Evolutionary conservation across 2,888 invertebrate genomes (phyloP).

Genomic region (Drosophila birchii): DNA sequence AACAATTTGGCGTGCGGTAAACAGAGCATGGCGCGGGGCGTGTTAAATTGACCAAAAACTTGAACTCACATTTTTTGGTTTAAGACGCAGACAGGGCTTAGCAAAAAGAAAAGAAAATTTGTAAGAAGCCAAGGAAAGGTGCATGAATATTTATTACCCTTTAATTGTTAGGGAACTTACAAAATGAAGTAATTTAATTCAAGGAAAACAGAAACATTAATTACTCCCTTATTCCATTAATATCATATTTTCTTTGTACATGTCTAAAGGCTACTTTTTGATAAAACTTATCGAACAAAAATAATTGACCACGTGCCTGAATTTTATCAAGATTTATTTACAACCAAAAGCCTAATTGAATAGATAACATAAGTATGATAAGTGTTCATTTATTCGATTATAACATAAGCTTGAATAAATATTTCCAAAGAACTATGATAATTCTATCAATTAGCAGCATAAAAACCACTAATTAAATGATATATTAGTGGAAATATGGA

Average conservation of each 20-base stretch:
- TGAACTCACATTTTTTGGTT: slow-evolving; percentile 63
- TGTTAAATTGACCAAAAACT: slow-evolving; percentile 76
- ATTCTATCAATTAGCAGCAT: not conserved
- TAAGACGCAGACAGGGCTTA: slow-evolving; percentile 24
- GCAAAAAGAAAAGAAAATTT: slow-evolving; percentile 11
- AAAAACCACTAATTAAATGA: not conserved
- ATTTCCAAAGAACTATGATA: not conserved
- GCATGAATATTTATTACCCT: slow-evolving; percentile 14
- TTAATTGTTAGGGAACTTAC: not conserved
- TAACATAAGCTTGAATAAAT: not conserved
- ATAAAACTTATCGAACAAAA: slow-evolving; percentile 5
- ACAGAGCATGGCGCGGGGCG: slow-evolving; percentile 33
- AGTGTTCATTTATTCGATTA: not conserved
- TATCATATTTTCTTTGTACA: not conserved
- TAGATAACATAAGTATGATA: slow-evolving; percentile 3
- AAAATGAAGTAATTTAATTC: no score
- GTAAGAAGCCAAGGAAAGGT: not conserved
- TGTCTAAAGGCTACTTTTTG: not conserved
- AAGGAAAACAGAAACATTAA: no score
- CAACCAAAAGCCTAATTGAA: not conserved
- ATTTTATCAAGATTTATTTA: slow-evolving; percentile 4
- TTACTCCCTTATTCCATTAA: not conserved
- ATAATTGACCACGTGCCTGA: not conserved
- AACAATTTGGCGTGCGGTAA: slow-evolving; percentile 26
- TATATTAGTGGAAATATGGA: not conserved